Evolutionary conservation across 2,888 invertebrate species (phyloP).

Genomic region (Epistrophe grossulariae): DNA sequence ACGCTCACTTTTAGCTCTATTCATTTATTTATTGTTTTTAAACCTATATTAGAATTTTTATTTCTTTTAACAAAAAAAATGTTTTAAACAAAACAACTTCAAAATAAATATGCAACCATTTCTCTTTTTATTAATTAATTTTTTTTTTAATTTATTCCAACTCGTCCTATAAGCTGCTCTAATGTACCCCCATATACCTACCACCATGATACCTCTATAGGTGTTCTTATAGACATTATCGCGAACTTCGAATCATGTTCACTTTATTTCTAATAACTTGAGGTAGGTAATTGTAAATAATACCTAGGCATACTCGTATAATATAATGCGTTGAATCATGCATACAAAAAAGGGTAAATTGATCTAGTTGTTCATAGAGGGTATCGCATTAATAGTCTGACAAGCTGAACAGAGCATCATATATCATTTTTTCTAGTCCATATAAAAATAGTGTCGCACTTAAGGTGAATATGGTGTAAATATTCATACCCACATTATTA

Average conservation of each 20-base stretch:
- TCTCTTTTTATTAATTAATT: neutral
- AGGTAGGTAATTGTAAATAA: conserved; percentile 19
- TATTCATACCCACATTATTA: conserved; percentile 13
- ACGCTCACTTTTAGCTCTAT: too few relatives aligned
- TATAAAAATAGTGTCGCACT: neutral
- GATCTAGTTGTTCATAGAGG: conserved; percentile 22
- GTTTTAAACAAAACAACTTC: too few relatives aligned
- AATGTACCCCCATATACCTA: neutral
- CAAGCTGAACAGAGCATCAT: conserved; percentile 32
- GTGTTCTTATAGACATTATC: conserved; percentile 12
- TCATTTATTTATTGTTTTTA: too few relatives aligned
- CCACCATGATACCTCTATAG: neutral
- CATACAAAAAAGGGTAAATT: conserved; percentile 15
- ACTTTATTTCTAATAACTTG: conserved; percentile 22
- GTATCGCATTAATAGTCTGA: conserved; percentile 14
- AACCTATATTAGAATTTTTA: too few relatives aligned
- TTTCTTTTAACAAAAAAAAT: too few relatives aligned
- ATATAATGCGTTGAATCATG: conserved; percentile 18
- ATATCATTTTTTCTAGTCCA: conserved; percentile 25
- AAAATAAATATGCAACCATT: too few relatives aligned
- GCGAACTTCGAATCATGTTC: conserved; percentile 12
- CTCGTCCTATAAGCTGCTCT: neutral
- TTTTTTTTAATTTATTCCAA: neutral
- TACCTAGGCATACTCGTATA: neutral
- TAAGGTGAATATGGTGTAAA: conserved; percentile 14